These are phyloP conservation scores for Dasypogon diadema DNA, from an alignment of 2,888 invertebrate genomes.

Conservation along the genomic window DNA sequence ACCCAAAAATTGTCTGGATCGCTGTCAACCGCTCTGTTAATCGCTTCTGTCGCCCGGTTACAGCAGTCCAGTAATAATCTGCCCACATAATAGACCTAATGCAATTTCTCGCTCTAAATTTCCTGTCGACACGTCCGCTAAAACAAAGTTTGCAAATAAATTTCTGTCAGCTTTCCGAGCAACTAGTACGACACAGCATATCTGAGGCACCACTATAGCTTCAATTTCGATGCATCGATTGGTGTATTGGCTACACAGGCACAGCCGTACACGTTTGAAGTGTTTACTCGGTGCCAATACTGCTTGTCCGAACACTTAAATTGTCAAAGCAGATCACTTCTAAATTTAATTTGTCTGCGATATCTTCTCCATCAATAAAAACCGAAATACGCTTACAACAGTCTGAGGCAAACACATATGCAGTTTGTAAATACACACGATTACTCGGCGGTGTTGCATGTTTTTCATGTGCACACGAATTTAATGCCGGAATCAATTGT, in stretches of 20 bases:
- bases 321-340: constrained; percentile 37
- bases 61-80: constrained; percentile 52
- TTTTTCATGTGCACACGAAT: neutral
- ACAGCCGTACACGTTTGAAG: constrained; percentile 31
- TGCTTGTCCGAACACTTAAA: constrained; percentile 48
- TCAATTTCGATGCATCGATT: constrained; percentile 39
- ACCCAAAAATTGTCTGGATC: constrained; percentile 48
- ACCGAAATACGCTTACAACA: neutral
- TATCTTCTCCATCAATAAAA: neutral
- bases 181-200: constrained; percentile 18
- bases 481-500: neutral
- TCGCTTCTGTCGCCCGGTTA: constrained; percentile 33
- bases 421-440: constrained; percentile 49
- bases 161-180: neutral
- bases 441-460: neutral
- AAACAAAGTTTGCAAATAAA: neutral
- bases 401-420: constrained; percentile 26
- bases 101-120: constrained; percentile 18
- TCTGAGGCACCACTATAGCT: constrained; percentile 40
- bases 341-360: constrained; percentile 19
- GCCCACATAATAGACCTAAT: constrained; percentile 42
- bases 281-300: constrained; percentile 27
- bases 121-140: constrained; percentile 16
- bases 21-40: constrained; percentile 41
- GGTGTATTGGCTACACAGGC: constrained; percentile 41